Evolutionary conservation across 2,797 vertebrate species (phyloP).

Genomic region (Craterocephalus amniculus): DNA sequence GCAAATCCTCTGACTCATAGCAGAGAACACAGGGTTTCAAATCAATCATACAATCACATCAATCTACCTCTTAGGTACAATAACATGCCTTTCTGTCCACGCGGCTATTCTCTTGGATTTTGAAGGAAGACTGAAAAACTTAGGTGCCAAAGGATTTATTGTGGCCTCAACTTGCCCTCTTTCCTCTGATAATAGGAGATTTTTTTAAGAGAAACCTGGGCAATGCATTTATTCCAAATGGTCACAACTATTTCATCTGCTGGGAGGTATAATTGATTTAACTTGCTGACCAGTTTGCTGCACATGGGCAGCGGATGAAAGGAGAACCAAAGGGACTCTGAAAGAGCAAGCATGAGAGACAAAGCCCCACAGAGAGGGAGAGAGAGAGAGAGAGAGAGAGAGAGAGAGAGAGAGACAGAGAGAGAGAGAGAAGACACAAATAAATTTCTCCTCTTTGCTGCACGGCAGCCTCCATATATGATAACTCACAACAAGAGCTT

Average conservation of each 20-base stretch:
- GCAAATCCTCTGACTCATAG: slow-evolving; percentile 46
- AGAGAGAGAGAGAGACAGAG: slow-evolving; percentile 29
- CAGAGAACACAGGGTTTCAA: slow-evolving; percentile 45
- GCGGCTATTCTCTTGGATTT: slow-evolving; percentile 46
- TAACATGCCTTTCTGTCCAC: slow-evolving; percentile 49
- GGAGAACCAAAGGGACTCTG: slow-evolving; percentile 21
- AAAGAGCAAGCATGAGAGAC: slow-evolving; percentile 32
- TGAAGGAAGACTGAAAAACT: slow-evolving; percentile 35
- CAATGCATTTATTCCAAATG: slow-evolving; percentile 60
- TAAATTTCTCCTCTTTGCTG: slow-evolving; percentile 38
- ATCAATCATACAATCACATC: slow-evolving; percentile 68
- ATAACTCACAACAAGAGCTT: slow-evolving; percentile 65
- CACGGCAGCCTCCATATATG: slow-evolving; percentile 43
- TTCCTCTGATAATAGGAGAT: slow-evolving; percentile 36
- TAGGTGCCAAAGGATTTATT: slow-evolving; percentile 43
- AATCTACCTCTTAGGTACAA: slow-evolving; percentile 49
- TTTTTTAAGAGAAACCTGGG: slow-evolving; percentile 43
- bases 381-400: slow-evolving; percentile 1
- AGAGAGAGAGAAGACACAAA: slow-evolving; percentile 17
- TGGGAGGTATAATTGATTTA: slow-evolving; percentile 68
- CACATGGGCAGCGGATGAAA: slow-evolving; percentile 40
- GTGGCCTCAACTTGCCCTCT: slow-evolving; percentile 52
- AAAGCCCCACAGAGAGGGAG: slow-evolving; percentile 19
- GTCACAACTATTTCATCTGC: slow-evolving; percentile 49
- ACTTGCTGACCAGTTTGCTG: slow-evolving; percentile 36